These are phyloP conservation scores for Synergus gifuensis DNA, from an alignment of 2,888 invertebrate species.

Conservation along the genomic window DNA sequence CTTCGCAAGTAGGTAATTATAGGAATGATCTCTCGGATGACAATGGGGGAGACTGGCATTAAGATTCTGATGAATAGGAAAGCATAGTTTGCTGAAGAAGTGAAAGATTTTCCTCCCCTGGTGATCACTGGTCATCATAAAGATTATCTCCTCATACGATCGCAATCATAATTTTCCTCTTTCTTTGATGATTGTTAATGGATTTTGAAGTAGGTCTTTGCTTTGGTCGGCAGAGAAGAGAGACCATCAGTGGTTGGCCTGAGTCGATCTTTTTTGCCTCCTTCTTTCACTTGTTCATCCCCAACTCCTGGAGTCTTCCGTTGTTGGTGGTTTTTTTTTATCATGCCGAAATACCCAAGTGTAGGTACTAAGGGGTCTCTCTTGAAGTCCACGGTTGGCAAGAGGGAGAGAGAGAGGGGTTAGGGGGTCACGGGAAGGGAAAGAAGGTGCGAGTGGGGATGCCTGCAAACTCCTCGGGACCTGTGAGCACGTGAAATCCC, in stretches of 20 bases:
- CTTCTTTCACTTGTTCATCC: constrained; percentile 43
- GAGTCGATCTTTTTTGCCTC: constrained; percentile 46
- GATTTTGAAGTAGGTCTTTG: constrained; percentile 70
- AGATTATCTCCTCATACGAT: constrained; percentile 43
- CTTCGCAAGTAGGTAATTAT: constrained; percentile 24
- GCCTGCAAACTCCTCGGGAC: constrained; percentile 60
- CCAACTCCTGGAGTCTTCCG: constrained; percentile 12
- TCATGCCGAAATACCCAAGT: constrained; percentile 60
- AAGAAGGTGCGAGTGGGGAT: constrained; percentile 57
- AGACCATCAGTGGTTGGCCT: constrained; percentile 53
- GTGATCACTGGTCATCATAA: constrained; percentile 21
- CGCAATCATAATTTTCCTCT: constrained; percentile 12
- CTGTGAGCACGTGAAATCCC: constrained; percentile 64
- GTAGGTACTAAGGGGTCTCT: constrained; percentile 47
- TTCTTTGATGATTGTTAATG: constrained; percentile 64
- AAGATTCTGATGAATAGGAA: constrained; percentile 6
- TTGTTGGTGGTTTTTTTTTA: constrained; percentile 50
- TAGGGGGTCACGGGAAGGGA: constrained; percentile 56
- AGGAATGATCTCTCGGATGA: constrained; percentile 20
- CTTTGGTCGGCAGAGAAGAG: constrained; percentile 56
- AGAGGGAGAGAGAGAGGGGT: constrained; percentile 53
- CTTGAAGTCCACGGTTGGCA: constrained; percentile 17
- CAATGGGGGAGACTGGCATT: constrained; percentile 29
- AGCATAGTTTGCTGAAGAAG: neutral
- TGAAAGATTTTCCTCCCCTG: constrained; percentile 40